Percentiles rank a stretch among this genome's conserved stretches.
phyloP scores from a whole-genome alignment of 2,797 vertebrate species.

The Betta splendens region DNA sequence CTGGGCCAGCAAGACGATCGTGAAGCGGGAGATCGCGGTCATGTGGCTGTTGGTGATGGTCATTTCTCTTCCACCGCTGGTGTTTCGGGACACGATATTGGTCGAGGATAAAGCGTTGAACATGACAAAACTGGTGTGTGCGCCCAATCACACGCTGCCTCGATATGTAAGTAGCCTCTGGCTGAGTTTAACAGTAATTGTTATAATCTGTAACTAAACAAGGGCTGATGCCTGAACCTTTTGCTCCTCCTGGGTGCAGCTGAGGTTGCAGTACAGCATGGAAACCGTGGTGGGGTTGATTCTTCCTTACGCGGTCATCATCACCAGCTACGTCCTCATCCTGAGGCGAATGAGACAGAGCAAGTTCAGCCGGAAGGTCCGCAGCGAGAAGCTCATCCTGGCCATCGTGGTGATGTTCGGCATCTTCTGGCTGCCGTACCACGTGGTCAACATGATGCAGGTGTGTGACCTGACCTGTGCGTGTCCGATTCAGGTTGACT shows the following conservation, averaged over 20 bases:
- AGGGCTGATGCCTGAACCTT: no score
- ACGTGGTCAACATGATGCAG: constrained; percentile 85
- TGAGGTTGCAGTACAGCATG: constrained; percentile 82
- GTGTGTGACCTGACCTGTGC: constrained; percentile 61
- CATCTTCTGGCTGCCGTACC: constrained; percentile 90
- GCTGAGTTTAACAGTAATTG: background rate
- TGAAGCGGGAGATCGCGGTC: constrained; percentile 71
- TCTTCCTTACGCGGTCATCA: constrained; percentile 84
- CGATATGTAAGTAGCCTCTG: constrained; percentile 63
- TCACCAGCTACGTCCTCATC: constrained; percentile 85
- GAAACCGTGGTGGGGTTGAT: constrained; percentile 87
- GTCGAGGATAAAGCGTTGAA: rapidly evolving
- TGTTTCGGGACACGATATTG: constrained; percentile 77
- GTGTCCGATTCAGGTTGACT: background rate
- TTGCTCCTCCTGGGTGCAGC: constrained; percentile 52
- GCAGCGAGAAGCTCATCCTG: constrained; percentile 87
- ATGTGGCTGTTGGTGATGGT: constrained; percentile 81
- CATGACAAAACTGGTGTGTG: constrained; percentile 44
- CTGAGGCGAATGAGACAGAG: constrained; percentile 81
- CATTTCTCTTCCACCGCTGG: constrained; percentile 81
- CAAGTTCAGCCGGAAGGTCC: constrained; percentile 73
- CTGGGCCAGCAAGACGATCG: constrained; percentile 71
- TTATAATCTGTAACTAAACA: background rate
- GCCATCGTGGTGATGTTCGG: constrained; percentile 87
- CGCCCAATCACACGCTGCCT: constrained; percentile 51